Base-by-base conservation (phyloP, 2,888 invertebrate species). In the Drosophila helvetica region DNA sequence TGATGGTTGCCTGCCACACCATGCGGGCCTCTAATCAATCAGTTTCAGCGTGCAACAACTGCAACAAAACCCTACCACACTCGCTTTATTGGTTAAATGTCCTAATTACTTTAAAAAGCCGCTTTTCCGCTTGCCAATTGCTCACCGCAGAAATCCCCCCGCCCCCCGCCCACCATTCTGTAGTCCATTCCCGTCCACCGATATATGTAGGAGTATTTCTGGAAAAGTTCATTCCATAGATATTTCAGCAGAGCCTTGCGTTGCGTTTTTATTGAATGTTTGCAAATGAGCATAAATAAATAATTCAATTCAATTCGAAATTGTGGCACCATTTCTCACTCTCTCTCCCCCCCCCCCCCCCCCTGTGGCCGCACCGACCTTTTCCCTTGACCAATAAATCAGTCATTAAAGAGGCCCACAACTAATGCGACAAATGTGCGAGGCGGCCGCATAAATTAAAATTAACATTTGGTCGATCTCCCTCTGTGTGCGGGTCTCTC, bases 401-500 rank as follows among this genome's bases (percentile, higher is more conserved):
- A 88, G 74, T 86, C 85, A 88, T 86, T 86, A 83, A 88, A 86
- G 76, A 74, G 86, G 72, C 79, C 74, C 79, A 73, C 48, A 85
- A 79, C 79, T 79, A 88, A 83, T 83, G 83, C 86, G 83, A 79
- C 83, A 85, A 85, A 84, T 84, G 88, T 77, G 75, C 77, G 74
- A 79, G 68, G 74, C 74, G 70, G 77, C 76, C 84, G 88, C 86
- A 85, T 88, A 88, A 85, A 85, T 85, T 88, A 88, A 88, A 85
- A 86, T 88, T 83, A 83, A 79, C 85, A 85, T 86, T 88, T 67
- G 74, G 50, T 68, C 64, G 74, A 50, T 68, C 66, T 65, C 66
- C 59, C 50, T 18, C 47, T 57, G 51, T 64, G 50, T 43, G 52
- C 56, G 43, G 27, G 30, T 42, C 17, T n/a, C 38, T 8, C 10